Percentiles rank a stretch among this genome's conserved stretches.
These are phyloP conservation scores for Frankliniella fusca DNA, from an alignment of 2,888 invertebrate genomes.

Conservation along the genomic window DNA sequence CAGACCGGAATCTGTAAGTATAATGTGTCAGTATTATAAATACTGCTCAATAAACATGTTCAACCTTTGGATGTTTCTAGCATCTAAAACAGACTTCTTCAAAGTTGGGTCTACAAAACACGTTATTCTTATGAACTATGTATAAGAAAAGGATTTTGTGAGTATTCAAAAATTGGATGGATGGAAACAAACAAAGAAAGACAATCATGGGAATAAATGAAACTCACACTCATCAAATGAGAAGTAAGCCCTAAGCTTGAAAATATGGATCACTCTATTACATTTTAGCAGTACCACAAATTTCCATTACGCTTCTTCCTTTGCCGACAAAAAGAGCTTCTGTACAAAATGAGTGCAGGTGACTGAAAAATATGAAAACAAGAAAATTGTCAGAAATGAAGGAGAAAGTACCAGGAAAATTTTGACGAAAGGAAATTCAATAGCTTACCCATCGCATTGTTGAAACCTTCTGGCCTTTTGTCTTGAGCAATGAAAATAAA, in stretches of 20 bases:
- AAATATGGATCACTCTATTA: not conserved
- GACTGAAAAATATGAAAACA: conserved; percentile 49
- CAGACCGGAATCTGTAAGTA: not conserved
- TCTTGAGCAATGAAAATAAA: conserved; percentile 65
- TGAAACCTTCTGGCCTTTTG: conserved; percentile 60
- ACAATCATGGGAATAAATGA: not conserved
- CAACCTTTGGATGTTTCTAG: no score
- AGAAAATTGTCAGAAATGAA: conserved; percentile 32
- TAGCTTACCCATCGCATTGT: conserved; percentile 58
- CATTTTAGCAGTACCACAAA: not conserved
- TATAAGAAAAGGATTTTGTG: no score
- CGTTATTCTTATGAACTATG: no score
- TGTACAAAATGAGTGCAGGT: conserved; percentile 61
- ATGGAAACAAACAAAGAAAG: not conserved
- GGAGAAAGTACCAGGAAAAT: conserved; percentile 38
- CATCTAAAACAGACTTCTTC: no score
- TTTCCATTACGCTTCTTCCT: conserved; percentile 55
- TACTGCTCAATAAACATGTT: no score
- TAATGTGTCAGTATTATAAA: not conserved
- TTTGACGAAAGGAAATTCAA: conserved; percentile 29
- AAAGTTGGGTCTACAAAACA: no score
- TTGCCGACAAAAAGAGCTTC: conserved; percentile 71
- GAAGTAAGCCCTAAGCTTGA: not conserved
- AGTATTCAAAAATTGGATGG: not conserved
- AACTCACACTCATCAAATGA: not conserved